Conservation (phyloP, 2,797 vertebrate species). For the Rhinogobio ventralis region DNA sequence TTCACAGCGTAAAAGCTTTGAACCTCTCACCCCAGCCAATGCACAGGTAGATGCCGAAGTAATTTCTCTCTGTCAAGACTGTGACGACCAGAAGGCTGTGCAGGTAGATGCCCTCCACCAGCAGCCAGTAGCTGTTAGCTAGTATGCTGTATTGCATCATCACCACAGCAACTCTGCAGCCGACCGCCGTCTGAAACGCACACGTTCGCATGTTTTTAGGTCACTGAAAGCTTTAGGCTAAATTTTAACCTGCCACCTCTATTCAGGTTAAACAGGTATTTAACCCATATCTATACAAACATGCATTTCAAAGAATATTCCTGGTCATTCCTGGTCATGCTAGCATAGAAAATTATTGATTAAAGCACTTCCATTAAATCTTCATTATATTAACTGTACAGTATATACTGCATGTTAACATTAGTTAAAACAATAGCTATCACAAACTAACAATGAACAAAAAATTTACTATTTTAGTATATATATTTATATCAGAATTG, state of each 20-base stretch:
- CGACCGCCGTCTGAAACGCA: slow-evolving; percentile 78
- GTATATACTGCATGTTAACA: not conserved
- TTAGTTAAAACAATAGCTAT: not conserved
- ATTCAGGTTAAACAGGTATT: not conserved
- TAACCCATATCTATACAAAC: not conserved
- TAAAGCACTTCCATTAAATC: not conserved
- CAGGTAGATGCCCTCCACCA: slow-evolving; percentile 88
- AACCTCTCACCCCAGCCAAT: slow-evolving; percentile 87
- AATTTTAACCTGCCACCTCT: slow-evolving; percentile 4
- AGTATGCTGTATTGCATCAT: slow-evolving; percentile 87
- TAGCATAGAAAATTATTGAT: not conserved
- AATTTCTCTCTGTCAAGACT: slow-evolving; percentile 79
- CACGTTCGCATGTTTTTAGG: not conserved
- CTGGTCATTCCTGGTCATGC: not conserved
- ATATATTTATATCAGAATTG: no score
- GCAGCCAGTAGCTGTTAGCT: slow-evolving; percentile 89
- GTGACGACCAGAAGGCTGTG: slow-evolving; percentile 82
- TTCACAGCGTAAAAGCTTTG: not conserved
- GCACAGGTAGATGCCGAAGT: slow-evolving; percentile 84
- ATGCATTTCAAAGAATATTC: slow-evolving; percentile 4
- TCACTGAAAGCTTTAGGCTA: not conserved
- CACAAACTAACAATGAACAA: not conserved
- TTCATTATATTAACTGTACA: not conserved
- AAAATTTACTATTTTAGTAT: no score
- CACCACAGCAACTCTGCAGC: slow-evolving; percentile 86